phyloP scores from a whole-genome alignment of 2,113 vertebrate species.

The Daphoenositta chrysoptera region DNA sequence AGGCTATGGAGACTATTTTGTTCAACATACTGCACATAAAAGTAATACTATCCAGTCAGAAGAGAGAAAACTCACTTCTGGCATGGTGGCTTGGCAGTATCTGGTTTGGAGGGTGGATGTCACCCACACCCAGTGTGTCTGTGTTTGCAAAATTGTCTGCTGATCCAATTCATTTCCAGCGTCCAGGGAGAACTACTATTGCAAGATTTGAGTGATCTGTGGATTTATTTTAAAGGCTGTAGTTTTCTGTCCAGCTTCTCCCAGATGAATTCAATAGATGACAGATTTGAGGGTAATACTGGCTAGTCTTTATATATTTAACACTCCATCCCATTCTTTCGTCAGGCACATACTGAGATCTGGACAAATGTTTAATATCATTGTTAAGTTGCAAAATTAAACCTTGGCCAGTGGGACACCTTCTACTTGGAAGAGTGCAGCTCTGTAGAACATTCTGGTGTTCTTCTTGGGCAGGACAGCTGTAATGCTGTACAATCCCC shows the following conservation, averaged over 20 bases:
- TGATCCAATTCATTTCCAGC: background rate
- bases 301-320: slow-evolving; percentile 12
- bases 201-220: background rate
- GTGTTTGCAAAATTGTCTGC: background rate
- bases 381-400: slow-evolving; percentile 52
- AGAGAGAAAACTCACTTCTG: slow-evolving; percentile 10
- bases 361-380: slow-evolving; percentile 42
- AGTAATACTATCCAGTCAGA: background rate
- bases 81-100: background rate
- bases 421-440: background rate
- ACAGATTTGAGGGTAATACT: slow-evolving; percentile 15
- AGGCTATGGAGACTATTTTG: background rate
- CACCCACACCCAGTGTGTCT: background rate
- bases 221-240: slow-evolving; percentile 7
- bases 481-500: background rate
- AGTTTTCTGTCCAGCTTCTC: slow-evolving; percentile 24
- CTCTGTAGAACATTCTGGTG: background rate
- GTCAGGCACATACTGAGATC: background rate
- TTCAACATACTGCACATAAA: slow-evolving; percentile 9
- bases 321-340: slow-evolving; percentile 1
- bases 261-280: slow-evolving; percentile 13
- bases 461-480: background rate
- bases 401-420: slow-evolving; percentile 1
- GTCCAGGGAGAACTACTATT: background rate
- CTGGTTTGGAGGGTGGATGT: background rate